Evolutionary conservation across 2,113 vertebrate genomes (phyloP).

Genomic region (Stegastes partitus): DNA sequence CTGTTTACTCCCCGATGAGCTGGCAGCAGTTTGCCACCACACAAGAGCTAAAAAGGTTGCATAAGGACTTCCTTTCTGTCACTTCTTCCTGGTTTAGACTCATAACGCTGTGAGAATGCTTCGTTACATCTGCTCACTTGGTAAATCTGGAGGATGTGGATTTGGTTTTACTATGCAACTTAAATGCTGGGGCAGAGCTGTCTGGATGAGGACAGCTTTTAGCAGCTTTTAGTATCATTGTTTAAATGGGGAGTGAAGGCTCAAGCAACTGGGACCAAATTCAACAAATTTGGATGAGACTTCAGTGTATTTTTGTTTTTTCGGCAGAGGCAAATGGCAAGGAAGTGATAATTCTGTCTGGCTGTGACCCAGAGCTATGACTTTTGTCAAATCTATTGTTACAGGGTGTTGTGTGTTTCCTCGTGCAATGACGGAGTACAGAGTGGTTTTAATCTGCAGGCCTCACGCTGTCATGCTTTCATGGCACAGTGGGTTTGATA

Average conservation of each 20-base stretch:
- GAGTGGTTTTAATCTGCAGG: slow-evolving; percentile 77
- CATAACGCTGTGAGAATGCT: background rate
- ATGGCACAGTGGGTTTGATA: slow-evolving; percentile 73
- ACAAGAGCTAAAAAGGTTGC: slow-evolving; percentile 48
- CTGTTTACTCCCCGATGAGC: slow-evolving; percentile 76
- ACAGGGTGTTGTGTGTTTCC: slow-evolving; percentile 57
- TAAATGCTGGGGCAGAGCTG: background rate
- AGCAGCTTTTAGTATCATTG: slow-evolving; percentile 25
- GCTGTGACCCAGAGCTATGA: slow-evolving; percentile 61
- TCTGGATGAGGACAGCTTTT: slow-evolving; percentile 11
- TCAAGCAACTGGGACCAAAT: slow-evolving; percentile 38
- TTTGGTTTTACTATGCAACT: background rate
- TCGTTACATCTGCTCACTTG: background rate
- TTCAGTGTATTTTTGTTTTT: background rate
- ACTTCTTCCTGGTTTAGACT: slow-evolving; percentile 2
- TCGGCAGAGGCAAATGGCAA: slow-evolving; percentile 15
- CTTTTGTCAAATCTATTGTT: slow-evolving; percentile 79
- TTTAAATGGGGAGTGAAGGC: slow-evolving; percentile 12
- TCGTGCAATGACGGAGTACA: slow-evolving; percentile 59
- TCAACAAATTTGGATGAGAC: slow-evolving; percentile 38
- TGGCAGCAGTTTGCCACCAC: slow-evolving; percentile 50
- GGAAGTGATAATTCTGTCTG: slow-evolving; percentile 71
- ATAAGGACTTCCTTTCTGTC: slow-evolving; percentile 39
- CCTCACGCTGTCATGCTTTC: slow-evolving; percentile 68
- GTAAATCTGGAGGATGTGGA: background rate